Base-by-base conservation (phyloP, 2,888 invertebrate genomes). In the Abrostola tripartita region DNA sequence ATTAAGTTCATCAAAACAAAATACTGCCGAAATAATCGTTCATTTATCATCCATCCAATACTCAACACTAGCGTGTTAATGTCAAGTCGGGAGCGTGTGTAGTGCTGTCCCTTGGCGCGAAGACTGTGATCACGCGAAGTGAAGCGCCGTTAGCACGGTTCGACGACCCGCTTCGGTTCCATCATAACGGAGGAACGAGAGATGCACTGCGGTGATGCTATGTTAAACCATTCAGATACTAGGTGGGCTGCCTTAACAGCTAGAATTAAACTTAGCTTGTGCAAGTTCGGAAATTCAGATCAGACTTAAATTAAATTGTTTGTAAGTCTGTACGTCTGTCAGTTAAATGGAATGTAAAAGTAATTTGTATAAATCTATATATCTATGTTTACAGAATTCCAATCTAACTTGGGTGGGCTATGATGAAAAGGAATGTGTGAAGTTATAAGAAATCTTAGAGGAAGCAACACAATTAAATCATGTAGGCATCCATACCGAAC, bases 61-160 rank as follows among this genome's bases (percentile, higher is more conserved):
- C 44, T 37, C 59, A 50, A 53, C 41, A 66, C 55, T 55, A 11
- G 10, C 40, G 10, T 49, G 56, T 52, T 51, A 63, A 37, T 60
- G 50, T 63, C 8, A 56, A 58, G 51, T 57, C 58, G 40, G 51
- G 35, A 63, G 37, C 54, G 55, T 63, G 49, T 14, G 10, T 64
- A 57, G 61, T 50, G 63, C 38, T 66, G 71, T 78, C 76, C 79
- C 78, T 78, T 71, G 37, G 66, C 79, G 70, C 68, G 65, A 57
- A 55, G 61, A 65, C 61, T 63, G 65, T 62, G 74, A 74, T 70
- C 78, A 77, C 80, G 78, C 81, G 76, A 79, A 79, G 76, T 74
- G 68, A 78, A 78, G 70, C 74, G 58, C 81, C 83, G 83, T 83
- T 82, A 81, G 61, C 69, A 50, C 56, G 73, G 82, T 71, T 79